Percentiles rank a stretch among this genome's conserved stretches.
Conservation (phyloP, 2,888 invertebrate genomes). For the Epistrophella euchroma region DNA sequence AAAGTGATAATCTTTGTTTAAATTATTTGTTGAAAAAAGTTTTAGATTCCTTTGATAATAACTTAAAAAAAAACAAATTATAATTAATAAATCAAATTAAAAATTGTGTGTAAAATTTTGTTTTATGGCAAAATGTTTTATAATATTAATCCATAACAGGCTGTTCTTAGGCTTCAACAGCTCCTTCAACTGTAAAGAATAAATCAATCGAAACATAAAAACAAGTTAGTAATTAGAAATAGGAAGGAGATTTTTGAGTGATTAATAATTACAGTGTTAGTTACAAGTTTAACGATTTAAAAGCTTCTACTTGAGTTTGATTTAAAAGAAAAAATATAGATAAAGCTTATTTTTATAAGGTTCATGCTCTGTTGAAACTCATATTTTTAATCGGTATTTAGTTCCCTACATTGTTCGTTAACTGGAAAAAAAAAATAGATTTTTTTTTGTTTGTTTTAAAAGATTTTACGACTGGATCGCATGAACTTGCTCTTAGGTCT, state of each 20-base stretch:
- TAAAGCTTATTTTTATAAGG: conserved; percentile 14
- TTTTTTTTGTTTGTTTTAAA: too few species aligned
- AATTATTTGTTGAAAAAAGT: conserved; percentile 70
- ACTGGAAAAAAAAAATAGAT: too few species aligned
- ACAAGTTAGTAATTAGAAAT: conserved; percentile 80
- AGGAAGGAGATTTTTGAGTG: conserved; percentile 51
- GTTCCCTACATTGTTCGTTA: too few species aligned
- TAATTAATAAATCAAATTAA: conserved; percentile 19
- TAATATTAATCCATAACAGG: conserved; percentile 77
- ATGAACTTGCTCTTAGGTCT: too few species aligned
- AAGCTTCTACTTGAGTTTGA: conserved; percentile 35
- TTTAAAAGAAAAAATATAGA: neutral
- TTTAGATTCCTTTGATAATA: conserved; percentile 78
- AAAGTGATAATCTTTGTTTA: conserved; percentile 68
- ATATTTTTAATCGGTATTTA: too few species aligned
- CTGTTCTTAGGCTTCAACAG: conserved; percentile 82
- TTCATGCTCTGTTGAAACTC: conserved; percentile 23
- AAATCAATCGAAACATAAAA: conserved; percentile 82
- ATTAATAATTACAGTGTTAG: conserved; percentile 38
- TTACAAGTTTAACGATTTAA: conserved; percentile 11
- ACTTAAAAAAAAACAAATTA: neutral
- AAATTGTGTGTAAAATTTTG: conserved; percentile 44
- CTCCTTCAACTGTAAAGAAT: conserved; percentile 83
- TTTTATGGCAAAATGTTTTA: conserved; percentile 42
- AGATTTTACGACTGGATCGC: too few species aligned